Conservation (phyloP, 2,888 invertebrate species). For the Acleris emargana region DNA sequence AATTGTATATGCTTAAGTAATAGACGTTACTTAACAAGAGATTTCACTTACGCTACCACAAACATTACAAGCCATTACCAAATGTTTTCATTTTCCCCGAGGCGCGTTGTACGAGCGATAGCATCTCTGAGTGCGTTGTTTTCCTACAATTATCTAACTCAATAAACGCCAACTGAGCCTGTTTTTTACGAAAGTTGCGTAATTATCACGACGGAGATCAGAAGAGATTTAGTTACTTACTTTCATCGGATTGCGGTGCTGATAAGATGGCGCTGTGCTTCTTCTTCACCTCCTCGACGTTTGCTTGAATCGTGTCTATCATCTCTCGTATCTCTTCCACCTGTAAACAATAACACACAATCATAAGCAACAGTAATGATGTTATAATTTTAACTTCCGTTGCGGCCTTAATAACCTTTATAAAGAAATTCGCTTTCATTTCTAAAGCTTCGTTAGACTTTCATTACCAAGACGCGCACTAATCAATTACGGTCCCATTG, state of each 20-base stretch:
- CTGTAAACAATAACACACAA: conserved; percentile 74
- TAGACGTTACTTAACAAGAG: not conserved
- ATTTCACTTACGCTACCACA: not conserved
- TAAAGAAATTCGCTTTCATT: conserved; percentile 20
- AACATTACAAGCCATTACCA: not conserved
- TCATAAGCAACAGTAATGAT: not conserved
- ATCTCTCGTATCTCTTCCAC: conserved; percentile 99
- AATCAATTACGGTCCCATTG: conserved; percentile 10
- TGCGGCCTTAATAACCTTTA: not conserved
- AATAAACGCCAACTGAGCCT: conserved; percentile 4
- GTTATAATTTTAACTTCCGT: not conserved
- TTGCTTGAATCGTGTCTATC: conserved; percentile 99
- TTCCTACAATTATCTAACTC: conserved; percentile 5
- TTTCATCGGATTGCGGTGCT: conserved; percentile 99
- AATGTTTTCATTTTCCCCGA: conserved; percentile 3
- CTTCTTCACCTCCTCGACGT: conserved; percentile 99
- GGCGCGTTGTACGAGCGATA: not conserved
- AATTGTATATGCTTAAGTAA: not conserved
- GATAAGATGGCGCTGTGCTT: conserved; percentile 99
- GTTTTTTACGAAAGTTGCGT: not conserved
- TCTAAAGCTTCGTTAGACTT: conserved; percentile 14
- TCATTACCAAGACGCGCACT: conserved; percentile 14
- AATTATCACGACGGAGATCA: not conserved
- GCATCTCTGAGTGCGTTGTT: conserved; percentile 2
- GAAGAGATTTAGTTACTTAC: conserved; percentile 85